Evolutionary conservation across 2,888 invertebrate genomes (phyloP).

Genomic region (Kryphioiulus occultus): DNA sequence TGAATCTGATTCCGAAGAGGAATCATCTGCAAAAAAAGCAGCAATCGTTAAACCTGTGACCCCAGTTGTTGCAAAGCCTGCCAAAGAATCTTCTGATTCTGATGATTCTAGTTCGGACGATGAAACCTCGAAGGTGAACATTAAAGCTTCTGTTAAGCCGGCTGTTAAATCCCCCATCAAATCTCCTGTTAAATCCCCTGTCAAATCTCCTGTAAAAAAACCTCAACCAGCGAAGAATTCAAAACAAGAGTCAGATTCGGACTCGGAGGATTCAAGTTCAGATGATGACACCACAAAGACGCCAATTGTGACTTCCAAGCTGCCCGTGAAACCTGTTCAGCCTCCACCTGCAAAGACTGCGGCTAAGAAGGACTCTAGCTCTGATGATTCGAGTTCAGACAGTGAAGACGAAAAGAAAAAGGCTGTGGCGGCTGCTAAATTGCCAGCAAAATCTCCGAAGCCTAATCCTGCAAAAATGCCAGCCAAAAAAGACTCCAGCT

Average conservation of each 20-base stretch:
- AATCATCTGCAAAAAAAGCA: neutral
- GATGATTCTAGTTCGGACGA: conserved; percentile 6
- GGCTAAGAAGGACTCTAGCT: neutral
- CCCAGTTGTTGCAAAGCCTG: neutral
- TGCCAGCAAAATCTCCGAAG: neutral
- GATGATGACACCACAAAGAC: neutral
- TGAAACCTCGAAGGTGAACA: neutral
- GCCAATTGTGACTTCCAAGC: neutral
- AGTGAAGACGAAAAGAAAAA: neutral
- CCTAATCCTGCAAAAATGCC: conserved; percentile 33
- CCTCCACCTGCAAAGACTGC: neutral
- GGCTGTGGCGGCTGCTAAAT: neutral
- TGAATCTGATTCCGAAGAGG: neutral
- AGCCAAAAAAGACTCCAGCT: neutral
- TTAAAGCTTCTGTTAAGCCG: neutral
- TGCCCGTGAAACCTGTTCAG: neutral
- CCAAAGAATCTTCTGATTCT: neutral
- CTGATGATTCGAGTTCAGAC: conserved; percentile 45
- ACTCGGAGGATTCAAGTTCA: neutral
- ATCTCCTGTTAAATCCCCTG: neutral
- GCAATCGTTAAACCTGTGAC: neutral
- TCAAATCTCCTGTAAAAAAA: neutral
- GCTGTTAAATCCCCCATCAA: neutral
- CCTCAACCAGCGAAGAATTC: neutral
- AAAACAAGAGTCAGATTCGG: neutral